A percentile compares a stretch with the other conserved stretches of the same genome.
Evolutionary conservation across 2,797 vertebrate genomes (phyloP).

Genomic region (Phoxinus dragarum): DNA sequence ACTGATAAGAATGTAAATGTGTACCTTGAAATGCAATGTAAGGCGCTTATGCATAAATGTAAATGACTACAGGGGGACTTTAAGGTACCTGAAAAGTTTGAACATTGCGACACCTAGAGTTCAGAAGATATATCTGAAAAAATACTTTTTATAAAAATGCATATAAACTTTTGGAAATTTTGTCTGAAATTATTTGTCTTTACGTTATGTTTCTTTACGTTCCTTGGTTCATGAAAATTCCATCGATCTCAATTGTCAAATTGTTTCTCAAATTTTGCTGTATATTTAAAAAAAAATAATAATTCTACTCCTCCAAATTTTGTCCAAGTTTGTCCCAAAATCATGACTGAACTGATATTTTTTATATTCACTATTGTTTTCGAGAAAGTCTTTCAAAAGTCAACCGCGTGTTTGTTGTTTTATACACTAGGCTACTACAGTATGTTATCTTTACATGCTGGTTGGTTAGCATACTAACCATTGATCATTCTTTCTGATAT

Average conservation of each 20-base stretch:
- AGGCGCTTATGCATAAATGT: too few species aligned
- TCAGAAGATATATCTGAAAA: background rate
- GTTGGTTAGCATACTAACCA: background rate
- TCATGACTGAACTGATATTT: background rate
- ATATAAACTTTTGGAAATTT: background rate
- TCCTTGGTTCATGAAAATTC: background rate
- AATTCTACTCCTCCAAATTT: background rate
- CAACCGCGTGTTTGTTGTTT: background rate
- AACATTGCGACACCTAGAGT: background rate
- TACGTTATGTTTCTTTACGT: background rate
- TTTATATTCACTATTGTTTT: background rate
- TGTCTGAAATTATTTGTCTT: background rate
- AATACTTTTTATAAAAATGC: background rate
- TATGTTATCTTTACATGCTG: background rate
- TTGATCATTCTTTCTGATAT: background rate
- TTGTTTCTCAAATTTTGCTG: background rate
- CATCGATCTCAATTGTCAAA: background rate
- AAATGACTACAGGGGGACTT: too few species aligned
- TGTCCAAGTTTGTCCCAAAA: too few species aligned
- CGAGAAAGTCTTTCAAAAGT: background rate
- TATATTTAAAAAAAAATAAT: background rate
- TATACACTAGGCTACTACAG: too few species aligned
- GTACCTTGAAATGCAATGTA: too few species aligned
- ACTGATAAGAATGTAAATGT: too few species aligned
- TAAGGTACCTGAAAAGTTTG: background rate